Conservation (phyloP, 1,140 invertebrate species). For the Heliothis virescens region DNA sequence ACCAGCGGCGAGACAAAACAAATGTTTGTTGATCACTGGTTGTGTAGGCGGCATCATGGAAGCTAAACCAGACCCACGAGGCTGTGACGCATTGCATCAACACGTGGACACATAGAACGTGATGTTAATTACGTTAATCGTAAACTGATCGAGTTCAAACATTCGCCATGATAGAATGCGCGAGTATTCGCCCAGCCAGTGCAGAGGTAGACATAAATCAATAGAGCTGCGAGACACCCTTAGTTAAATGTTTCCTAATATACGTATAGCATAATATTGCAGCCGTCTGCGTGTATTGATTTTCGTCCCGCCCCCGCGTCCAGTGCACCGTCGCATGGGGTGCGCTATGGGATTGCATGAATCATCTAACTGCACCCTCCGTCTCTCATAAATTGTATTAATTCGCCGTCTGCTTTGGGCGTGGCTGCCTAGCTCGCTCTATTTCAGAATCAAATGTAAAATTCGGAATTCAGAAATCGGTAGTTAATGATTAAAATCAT, state of each 20-base stretch:
- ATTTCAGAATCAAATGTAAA: background rate
- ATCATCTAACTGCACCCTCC: constrained; percentile 48
- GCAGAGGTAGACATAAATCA: constrained; percentile 41
- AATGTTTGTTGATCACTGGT: constrained; percentile 14
- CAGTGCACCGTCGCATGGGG: constrained; percentile 44
- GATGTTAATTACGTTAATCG: constrained; percentile 6
- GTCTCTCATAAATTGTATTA: constrained; percentile 25
- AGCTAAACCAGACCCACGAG: constrained; percentile 29
- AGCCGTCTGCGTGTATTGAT: constrained; percentile 56
- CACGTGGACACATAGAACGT: constrained; percentile 24
- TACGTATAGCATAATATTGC: constrained; percentile 42
- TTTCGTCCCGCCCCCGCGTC: constrained; percentile 41
- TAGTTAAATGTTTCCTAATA: constrained; percentile 48
- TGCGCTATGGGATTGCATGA: constrained; percentile 45
- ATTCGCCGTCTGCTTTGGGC: background rate
- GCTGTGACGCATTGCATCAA: constrained; percentile 19
- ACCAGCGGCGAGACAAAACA: constrained; percentile 9
- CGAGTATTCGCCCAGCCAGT: background rate
- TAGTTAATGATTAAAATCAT: background rate
- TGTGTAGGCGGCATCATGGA: constrained; percentile 1
- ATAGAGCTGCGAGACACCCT: constrained; percentile 42
- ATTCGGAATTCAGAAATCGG: background rate
- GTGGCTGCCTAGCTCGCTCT: background rate
- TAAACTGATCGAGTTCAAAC: constrained; percentile 16
- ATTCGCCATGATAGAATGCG: background rate